These are phyloP conservation scores for Drosophila littoralis DNA, from an alignment of 1,140 invertebrate species.

Conservation along the genomic window DNA sequence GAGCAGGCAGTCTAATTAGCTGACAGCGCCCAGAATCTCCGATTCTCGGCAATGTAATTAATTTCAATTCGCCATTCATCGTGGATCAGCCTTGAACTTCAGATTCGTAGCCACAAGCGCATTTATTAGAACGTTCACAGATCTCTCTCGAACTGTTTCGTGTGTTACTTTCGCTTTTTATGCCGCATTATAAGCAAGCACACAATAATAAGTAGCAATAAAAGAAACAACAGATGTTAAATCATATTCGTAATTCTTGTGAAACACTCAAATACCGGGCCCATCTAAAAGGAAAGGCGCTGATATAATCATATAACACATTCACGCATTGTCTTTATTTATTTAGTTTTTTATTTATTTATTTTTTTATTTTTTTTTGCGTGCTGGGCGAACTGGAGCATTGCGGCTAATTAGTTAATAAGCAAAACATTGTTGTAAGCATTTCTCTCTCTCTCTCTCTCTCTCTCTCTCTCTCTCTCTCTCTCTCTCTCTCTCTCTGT, in stretches of 20 bases:
- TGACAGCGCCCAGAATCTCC: slow-evolving; percentile 50
- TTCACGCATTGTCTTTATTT: slow-evolving; percentile 52
- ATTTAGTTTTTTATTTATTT: too few species aligned
- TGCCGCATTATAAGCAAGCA: slow-evolving; percentile 4
- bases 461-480: too few species aligned
- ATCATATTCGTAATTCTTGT: slow-evolving; percentile 60
- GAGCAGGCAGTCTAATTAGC: slow-evolving; percentile 57
- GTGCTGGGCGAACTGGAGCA: slow-evolving; percentile 55
- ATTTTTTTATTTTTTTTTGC: not conserved
- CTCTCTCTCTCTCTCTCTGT: not conserved
- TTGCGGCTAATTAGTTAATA: slow-evolving; percentile 71
- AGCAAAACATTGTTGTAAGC: slow-evolving; percentile 16
- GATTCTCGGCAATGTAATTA: slow-evolving; percentile 60
- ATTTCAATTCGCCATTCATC: slow-evolving; percentile 75
- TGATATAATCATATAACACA: slow-evolving; percentile 52
- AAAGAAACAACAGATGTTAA: slow-evolving; percentile 30
- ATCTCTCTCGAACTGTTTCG: slow-evolving; percentile 3
- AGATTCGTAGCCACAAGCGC: not conserved
- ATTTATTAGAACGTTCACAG: slow-evolving; percentile 67
- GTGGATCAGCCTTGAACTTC: slow-evolving; percentile 71
- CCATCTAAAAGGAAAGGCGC: slow-evolving; percentile 47
- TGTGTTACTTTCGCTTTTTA: slow-evolving; percentile 71
- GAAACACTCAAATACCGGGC: slow-evolving; percentile 43
- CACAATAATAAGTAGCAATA: slow-evolving; percentile 26
- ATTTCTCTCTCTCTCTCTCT: not conserved